Evolutionary conservation across 2,888 invertebrate species (phyloP), one percentile per base, ranked within the genome.

Genomic region (Stenichneumon culpator): DNA sequence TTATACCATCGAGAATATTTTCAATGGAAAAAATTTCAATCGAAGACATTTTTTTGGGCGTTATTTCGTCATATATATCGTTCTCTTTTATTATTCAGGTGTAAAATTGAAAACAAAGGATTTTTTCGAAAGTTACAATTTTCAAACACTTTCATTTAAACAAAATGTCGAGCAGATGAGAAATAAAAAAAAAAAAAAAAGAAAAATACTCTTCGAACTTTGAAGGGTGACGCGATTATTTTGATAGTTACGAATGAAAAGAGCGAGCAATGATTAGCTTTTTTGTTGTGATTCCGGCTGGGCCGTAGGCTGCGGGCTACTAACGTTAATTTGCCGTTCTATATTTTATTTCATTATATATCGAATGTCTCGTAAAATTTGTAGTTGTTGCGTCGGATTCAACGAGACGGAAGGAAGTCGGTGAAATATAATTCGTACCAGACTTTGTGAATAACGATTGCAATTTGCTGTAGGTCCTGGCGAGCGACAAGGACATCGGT

Each of bases 401-500:
- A 2, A 11, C 39, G 44, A 9, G 44, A 7, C 4, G 14, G 4
- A 3, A 28, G 32, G 28, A 32, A 63, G 3, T 74, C 80, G 68
- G 32, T 32, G 25, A 25, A 5, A 60, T 80, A 79, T 50, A 74
- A 22, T 82, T 72, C 6, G 11, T 54, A 32, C 2, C n/a, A 39
- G 54, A 11, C 1, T 68, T 22, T 65, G n/a, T 65, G 7, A 25
- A 39, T 78, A 54, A 83, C 11, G 47, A 72, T 78, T 54, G 68
- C 68, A 52, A 78, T 87, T 82, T 86, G 65, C 81, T 69, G 82
- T 94, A 97, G 96, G 97, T 98, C 87, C 95, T 97, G 87, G 98
- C 98, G 16, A 96, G 96, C 88, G 99, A 99, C 94, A 95, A 95
- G 89, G 99, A 99, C 94, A 95, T 95, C 77, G 98, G 97, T 9